phyloP scores from a whole-genome alignment of 2,797 vertebrate species.

The Pristis pectinata region DNA sequence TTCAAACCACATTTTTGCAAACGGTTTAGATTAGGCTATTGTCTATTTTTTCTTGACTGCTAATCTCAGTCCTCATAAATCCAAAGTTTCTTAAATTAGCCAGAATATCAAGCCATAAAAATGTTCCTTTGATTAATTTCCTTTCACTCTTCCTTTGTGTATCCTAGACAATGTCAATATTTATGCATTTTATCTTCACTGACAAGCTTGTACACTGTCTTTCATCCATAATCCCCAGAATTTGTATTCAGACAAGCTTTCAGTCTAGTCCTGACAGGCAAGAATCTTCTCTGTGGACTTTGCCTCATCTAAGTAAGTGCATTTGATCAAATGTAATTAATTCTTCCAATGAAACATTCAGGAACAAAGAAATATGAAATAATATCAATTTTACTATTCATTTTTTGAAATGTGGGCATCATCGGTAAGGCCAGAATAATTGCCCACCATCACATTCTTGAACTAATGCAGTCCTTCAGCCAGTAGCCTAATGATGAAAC shows the following conservation, averaged over 20 bases:
- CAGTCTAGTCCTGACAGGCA: neutral
- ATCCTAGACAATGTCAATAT: neutral
- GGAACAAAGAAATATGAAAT: neutral
- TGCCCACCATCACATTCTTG: no score
- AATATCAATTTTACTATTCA: no score
- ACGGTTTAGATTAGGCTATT: neutral
- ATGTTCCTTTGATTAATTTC: neutral
- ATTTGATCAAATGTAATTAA: neutral
- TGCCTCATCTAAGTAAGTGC: neutral
- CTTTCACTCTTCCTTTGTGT: neutral
- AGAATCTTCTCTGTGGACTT: neutral
- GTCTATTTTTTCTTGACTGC: slow-evolving; percentile 13
- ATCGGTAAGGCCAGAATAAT: no score
- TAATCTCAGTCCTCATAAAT: neutral
- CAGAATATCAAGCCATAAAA: slow-evolving; percentile 17
- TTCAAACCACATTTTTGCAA: neutral
- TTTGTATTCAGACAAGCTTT: neutral
- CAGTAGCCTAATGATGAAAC: neutral
- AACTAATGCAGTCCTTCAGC: no score
- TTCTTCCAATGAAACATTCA: neutral
- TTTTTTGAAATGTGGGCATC: no score
- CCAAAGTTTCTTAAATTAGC: neutral
- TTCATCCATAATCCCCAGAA: neutral
- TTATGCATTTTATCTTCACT: neutral
- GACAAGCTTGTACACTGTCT: neutral